Evolutionary conservation across 2,888 invertebrate genomes (phyloP).

Genomic region (Brenthis ino): DNA sequence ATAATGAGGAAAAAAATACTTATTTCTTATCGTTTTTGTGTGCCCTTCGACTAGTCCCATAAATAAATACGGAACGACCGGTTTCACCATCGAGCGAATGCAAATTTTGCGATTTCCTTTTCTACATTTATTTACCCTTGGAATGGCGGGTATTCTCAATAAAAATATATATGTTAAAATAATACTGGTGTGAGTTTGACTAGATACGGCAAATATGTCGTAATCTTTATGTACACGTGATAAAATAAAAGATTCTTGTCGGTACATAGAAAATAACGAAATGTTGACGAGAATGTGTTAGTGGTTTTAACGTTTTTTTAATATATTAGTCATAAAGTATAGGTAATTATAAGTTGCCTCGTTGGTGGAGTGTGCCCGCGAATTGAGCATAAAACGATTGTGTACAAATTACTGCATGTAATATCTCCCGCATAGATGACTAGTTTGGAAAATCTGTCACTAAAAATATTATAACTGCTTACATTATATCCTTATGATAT

Average conservation of each 20-base stretch:
- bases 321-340: too few relatives aligned
- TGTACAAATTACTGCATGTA: too few relatives aligned
- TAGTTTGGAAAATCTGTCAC: too few relatives aligned
- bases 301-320: too few relatives aligned
- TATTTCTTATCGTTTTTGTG: slow-evolving; percentile 41
- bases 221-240: slow-evolving; percentile 6
- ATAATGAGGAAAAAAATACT: slow-evolving; percentile 38
- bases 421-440: too few relatives aligned
- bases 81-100: slow-evolving; percentile 41
- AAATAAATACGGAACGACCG: slow-evolving; percentile 59
- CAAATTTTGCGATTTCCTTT: slow-evolving; percentile 55
- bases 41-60: slow-evolving; percentile 57
- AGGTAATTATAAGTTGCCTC: too few relatives aligned
- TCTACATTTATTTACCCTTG: slow-evolving; percentile 50
- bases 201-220: background rate
- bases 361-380: too few relatives aligned
- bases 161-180: background rate
- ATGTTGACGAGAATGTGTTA: background rate
- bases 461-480: too few relatives aligned
- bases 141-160: slow-evolving; percentile 1
- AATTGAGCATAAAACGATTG: too few relatives aligned
- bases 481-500: too few relatives aligned
- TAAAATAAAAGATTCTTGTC: background rate
- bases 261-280: background rate
- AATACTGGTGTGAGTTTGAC: background rate